These are phyloP conservation scores for Labroides dimidiatus DNA, from an alignment of 2,797 vertebrate genomes.

Conservation along the genomic window DNA sequence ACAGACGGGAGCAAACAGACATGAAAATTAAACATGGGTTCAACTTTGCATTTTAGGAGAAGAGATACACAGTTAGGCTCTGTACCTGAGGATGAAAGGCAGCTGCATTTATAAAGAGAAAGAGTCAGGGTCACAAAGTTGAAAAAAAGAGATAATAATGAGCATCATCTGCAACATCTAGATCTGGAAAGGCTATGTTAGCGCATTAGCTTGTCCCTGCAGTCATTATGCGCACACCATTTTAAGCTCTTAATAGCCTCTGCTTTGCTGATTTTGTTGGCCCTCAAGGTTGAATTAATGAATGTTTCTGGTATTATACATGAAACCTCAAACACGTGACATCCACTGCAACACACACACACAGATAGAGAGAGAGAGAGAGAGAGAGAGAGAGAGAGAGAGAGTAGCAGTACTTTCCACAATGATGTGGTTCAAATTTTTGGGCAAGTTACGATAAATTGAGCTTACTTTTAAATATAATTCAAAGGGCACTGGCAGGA, in stretches of 20 bases:
- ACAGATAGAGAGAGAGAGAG: no score
- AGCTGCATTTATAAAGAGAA: constrained; percentile 1
- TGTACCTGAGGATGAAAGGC: neutral
- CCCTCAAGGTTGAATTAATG: constrained; percentile 45
- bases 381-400: no score
- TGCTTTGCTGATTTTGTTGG: constrained; percentile 32
- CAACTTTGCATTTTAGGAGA: neutral
- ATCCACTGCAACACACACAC: neutral
- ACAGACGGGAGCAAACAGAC: neutral
- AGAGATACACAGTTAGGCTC: neutral
- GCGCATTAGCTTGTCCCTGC: constrained; percentile 14
- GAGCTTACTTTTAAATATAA: neutral
- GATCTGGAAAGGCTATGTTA: neutral
- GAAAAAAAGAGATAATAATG: constrained; percentile 2
- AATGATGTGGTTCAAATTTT: neutral
- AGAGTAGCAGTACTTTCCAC: no score
- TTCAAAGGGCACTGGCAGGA: no score
- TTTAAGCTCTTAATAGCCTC: constrained; percentile 30
- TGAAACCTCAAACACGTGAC: constrained; percentile 38
- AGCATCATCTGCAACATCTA: constrained; percentile 3
- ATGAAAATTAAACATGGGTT: neutral
- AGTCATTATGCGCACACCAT: constrained; percentile 21
- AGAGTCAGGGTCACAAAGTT: neutral
- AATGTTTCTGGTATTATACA: constrained; percentile 32
- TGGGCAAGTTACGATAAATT: neutral